A percentile compares a stretch with the other conserved stretches of the same genome.
These are phyloP conservation scores for Neolamprologus devosi DNA, from an alignment of 2,113 vertebrate genomes.

Conservation along the genomic window DNA sequence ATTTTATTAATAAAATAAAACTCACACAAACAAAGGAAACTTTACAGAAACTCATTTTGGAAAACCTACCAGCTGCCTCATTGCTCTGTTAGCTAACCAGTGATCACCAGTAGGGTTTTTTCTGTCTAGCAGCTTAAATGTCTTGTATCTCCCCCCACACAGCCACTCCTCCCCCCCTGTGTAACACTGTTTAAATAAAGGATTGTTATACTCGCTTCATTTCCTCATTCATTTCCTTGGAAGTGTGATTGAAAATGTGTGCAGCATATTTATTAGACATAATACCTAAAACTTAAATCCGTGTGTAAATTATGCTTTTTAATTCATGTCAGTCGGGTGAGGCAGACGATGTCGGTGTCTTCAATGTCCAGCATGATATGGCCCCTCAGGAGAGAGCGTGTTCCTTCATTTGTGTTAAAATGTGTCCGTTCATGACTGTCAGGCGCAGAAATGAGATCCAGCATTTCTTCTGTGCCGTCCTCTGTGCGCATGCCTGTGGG, in stretches of 20 bases:
- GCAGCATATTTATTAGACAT: not conserved
- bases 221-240: not conserved
- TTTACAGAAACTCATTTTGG: not conserved
- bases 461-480: not conserved
- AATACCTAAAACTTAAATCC: not conserved
- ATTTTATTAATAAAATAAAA: not conserved
- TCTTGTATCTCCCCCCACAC: conserved; percentile 63
- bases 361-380: not conserved
- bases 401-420: not conserved
- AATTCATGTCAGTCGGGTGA: not conserved
- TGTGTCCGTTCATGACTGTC: not conserved
- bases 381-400: not conserved
- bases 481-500: not conserved
- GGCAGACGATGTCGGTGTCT: fast-evolving
- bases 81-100: conserved; percentile 15
- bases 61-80: conserved; percentile 17
- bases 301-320: not conserved
- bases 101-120: conserved; percentile 66
- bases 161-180: conserved; percentile 46
- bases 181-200: conserved; percentile 98
- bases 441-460: not conserved
- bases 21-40: not conserved
- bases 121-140: conserved; percentile 77
- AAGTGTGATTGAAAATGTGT: not conserved
- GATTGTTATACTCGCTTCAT: conserved; percentile 79